Conservation (phyloP, 2,113 vertebrate genomes). For the Oriolus oriolus region DNA sequence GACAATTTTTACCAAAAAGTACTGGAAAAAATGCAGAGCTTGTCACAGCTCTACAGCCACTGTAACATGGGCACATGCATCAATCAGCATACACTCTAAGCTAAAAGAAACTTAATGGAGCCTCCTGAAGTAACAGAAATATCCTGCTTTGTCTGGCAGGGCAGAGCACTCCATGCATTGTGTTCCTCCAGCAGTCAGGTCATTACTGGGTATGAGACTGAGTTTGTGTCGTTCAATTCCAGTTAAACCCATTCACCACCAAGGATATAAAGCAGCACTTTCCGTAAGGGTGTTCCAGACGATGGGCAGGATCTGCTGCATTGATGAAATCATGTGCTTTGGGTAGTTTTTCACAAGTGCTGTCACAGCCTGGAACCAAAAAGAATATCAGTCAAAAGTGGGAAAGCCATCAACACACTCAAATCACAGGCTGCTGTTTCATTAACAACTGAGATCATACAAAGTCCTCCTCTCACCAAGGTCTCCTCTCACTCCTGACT, state of each 20-base stretch:
- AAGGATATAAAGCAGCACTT: constrained; percentile 98
- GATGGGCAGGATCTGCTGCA: constrained; percentile 97
- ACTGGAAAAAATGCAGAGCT: not conserved
- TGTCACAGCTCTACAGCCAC: rapidly evolving
- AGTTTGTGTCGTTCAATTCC: not conserved
- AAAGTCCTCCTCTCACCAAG: not conserved
- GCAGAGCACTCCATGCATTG: too few relatives aligned
- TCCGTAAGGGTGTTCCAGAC: constrained; percentile 98
- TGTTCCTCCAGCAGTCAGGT: not conserved
- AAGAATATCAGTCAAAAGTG: not conserved
- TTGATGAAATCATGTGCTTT: constrained; percentile 95
- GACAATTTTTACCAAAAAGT: not conserved
- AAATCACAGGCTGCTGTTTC: not conserved
- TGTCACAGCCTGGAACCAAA: constrained; percentile 85
- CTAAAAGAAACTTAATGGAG: not conserved
- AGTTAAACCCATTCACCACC: not conserved
- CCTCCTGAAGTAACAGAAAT: not conserved
- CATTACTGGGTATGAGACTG: not conserved
- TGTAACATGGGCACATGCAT: rapidly evolving
- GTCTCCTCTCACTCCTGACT: not conserved
- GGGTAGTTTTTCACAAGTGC: constrained; percentile 97
- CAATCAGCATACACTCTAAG: not conserved
- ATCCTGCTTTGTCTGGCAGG: not conserved
- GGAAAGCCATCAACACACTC: not conserved
- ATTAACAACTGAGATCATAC: not conserved